Base-by-base conservation (phyloP, 1,140 invertebrate species). In the Sinella curviseta region DNA sequence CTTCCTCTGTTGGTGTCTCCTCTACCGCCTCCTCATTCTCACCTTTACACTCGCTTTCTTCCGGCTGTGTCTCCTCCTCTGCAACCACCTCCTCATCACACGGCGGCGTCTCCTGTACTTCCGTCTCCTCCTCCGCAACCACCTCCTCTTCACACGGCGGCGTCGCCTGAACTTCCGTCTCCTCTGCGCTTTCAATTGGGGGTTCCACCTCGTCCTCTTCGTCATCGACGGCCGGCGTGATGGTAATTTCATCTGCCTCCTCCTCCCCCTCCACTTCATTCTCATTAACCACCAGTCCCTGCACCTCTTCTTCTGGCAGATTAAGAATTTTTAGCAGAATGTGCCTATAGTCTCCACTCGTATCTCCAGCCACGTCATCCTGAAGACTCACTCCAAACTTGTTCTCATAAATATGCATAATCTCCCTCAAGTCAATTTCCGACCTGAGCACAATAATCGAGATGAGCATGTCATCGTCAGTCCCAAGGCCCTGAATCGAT, bases 291-390 rank as follows among this genome's bases (percentile, higher is more conserved):
- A 8, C 20, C 20, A 20, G 39, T 48, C 39, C 20, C 20, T 48
- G 8, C 39, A 48, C 20, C 20, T 48, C 39, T 12, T 20, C 39
- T 12, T 48, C 39, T 48, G 39, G 39, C 39, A 48, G 39, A 20
- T 48, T 67, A 12, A 67, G 24, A 67, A 67, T 67, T 30, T 67
- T 92, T 85, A 96, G 89, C 84, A 96, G 90, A 84, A 94, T 91
- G 88, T 92, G 92, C 89, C 93, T 95, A 90, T 95, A 96, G 90
- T 96, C 94, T 81, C 95, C 94, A 84, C 94, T 95, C 79, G 94
- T 95, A 87, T 97, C 94, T 83, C 91, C 93, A 85, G 92, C 91
- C 70, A 93, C 88, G 78, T 89, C 89, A 84, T 90, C 91, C 77
- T 89, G 88, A 73, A 94, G 85, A 0, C 91, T 91, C 83, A 92